These are phyloP conservation scores for Yponomeuta cagnagella DNA, from an alignment of 2,888 invertebrate genomes.

Conservation along the genomic window DNA sequence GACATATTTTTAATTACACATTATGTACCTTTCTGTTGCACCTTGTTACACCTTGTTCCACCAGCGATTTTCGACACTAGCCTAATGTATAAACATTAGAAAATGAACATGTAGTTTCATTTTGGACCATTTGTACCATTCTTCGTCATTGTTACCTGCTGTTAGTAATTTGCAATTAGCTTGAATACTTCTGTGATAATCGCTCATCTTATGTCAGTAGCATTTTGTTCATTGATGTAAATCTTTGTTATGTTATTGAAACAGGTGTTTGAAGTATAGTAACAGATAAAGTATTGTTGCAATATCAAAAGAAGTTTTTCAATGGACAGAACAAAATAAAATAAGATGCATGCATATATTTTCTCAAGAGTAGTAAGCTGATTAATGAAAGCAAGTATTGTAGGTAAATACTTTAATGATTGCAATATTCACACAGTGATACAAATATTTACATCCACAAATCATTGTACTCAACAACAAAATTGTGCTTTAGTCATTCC, in stretches of 20 bases:
- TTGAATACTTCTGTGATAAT: not conserved
- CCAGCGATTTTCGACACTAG: conserved; percentile 38
- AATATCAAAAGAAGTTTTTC: too few relatives aligned
- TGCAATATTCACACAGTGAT: conserved; percentile 70
- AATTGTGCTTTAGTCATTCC: conserved; percentile 63
- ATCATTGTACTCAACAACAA: conserved; percentile 62
- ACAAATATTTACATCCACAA: conserved; percentile 67
- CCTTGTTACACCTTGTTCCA: conserved; percentile 40
- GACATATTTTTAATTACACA: conserved; percentile 41
- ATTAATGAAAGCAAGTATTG: not conserved
- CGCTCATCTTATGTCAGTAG: not conserved
- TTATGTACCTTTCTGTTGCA: conserved; percentile 36
- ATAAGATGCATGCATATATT: not conserved
- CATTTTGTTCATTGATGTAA: not conserved
- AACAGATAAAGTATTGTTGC: too few relatives aligned
- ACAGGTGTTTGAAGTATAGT: too few relatives aligned
- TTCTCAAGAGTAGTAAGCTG: not conserved
- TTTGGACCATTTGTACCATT: conserved; percentile 22
- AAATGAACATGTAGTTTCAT: conserved; percentile 41
- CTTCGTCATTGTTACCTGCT: not conserved
- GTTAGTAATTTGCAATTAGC: not conserved
- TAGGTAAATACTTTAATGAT: conserved; percentile 62
- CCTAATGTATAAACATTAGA: conserved; percentile 56
- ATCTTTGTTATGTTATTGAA: not conserved
- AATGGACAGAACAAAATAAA: too few relatives aligned